Evolutionary conservation across 2,113 vertebrate species (phyloP), one percentile per base, ranked within the genome.

Genomic region (Pycnonotus jocosus): DNA sequence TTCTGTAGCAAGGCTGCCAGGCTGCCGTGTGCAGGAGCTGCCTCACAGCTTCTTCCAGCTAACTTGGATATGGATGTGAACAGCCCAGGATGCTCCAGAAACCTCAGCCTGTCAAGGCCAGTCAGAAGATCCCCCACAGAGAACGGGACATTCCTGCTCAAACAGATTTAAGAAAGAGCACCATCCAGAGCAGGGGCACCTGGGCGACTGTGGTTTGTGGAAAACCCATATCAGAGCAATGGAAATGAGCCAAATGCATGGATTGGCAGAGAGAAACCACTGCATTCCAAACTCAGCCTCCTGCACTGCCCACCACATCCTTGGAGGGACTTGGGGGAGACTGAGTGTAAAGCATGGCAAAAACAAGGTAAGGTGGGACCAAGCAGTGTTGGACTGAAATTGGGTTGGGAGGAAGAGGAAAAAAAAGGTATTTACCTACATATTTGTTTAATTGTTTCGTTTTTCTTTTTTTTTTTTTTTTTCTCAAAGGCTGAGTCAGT

Each of bases 401-500:
- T 70, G 33, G 38, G 23, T 15, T 60, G 9, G 20, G 6, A 73
- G 11, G n/a, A 70, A 65, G 15, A 56, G 12, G 1, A 0, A 6
- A 25, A 30, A 65, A 82, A 74, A 4, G 1, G 9, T 30, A 5
- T 73, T 89, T 50, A 27, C n/a, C n/a, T 56, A 60, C 56, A 19
- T 37, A 40, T 42, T 88, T 42, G 18, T 88, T 79, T 54, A 40
- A 15, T 51, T 11, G 6, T 45, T 74, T 60, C 4, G 2, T 38
- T 57, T 51, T 57, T 58, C 2, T 69, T 54, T n/a, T 25, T 17
- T 73, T 60, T 25, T 21, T 15, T 9, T 76, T 66, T 27, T 18
- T 11, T 8, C 61, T 80, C 31, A 25, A 6, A 66, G 62, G 33
- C 30, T 0, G 0, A 57, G 35, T 48, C 5, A 22, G n/a, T 50